Percentiles rank a stretch among this genome's conserved stretches.
Evolutionary conservation across 2,797 vertebrate species (phyloP).

Genomic region (Emydoidea blandingii): DNA sequence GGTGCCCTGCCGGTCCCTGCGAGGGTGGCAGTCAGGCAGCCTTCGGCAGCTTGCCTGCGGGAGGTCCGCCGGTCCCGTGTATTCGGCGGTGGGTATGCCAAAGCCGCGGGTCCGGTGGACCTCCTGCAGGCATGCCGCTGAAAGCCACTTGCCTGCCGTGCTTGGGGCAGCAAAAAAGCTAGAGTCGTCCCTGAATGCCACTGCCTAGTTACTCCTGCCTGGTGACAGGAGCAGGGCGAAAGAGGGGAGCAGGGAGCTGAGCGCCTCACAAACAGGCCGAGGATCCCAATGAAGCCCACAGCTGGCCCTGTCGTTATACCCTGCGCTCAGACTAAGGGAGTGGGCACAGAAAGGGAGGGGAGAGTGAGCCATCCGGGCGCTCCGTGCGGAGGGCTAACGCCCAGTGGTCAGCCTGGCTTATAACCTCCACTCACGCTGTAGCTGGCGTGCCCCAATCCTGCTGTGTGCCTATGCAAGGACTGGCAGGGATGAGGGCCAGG

Average conservation of each 20-base stretch:
- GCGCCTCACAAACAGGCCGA: not conserved
- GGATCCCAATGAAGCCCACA: fast-evolving
- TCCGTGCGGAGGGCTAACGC: not conserved
- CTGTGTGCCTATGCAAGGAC: slow-evolving; percentile 63
- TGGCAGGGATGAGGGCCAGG: slow-evolving; percentile 56
- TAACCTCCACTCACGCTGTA: slow-evolving; percentile 32
- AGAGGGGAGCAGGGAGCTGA: fast-evolving
- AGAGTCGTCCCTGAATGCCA: too few species aligned
- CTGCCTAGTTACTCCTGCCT: not conserved
- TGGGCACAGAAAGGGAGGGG: fast-evolving
- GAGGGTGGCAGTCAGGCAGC: too few species aligned
- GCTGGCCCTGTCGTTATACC: fast-evolving
- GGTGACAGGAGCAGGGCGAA: not conserved
- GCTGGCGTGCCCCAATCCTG: slow-evolving; percentile 50
- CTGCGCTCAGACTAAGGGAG: fast-evolving
- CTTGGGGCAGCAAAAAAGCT: too few species aligned
- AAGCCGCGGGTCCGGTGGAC: too few species aligned
- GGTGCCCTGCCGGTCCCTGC: too few species aligned
- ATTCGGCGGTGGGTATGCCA: too few species aligned
- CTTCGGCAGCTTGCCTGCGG: too few species aligned
- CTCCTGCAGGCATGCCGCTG: too few species aligned
- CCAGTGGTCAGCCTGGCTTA: not conserved
- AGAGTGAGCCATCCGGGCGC: not conserved
- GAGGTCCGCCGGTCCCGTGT: too few species aligned
- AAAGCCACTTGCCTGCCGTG: too few species aligned